phyloP scores from a whole-genome alignment of 2,888 invertebrate genomes.

The Alviniconcha strummeri region DNA sequence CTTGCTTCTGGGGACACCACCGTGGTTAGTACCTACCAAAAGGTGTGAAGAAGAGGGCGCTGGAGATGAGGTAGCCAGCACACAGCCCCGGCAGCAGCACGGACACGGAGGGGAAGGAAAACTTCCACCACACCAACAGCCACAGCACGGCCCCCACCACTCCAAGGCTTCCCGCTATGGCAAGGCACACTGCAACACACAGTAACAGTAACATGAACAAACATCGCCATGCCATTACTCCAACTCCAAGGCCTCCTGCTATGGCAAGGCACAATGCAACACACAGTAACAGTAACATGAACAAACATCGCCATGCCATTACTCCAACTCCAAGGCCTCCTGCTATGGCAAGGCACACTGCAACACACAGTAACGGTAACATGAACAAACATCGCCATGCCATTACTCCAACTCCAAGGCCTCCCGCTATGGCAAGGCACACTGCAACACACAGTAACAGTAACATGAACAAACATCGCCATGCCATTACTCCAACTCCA shows the following conservation, averaged over 20 bases:
- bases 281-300: not conserved
- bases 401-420: slow-evolving; percentile 75
- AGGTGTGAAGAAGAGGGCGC: slow-evolving; percentile 78
- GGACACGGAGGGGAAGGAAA: slow-evolving; percentile 79
- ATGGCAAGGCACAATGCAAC: slow-evolving; percentile 18
- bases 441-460: not conserved
- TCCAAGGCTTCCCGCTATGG: slow-evolving; percentile 74
- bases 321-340: slow-evolving; percentile 75
- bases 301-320: not conserved
- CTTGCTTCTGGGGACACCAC: too few species aligned
- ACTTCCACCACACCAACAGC: slow-evolving; percentile 80
- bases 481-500: not conserved
- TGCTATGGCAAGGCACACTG: slow-evolving; percentile 23
- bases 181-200: slow-evolving; percentile 19
- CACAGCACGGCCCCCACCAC: slow-evolving; percentile 79
- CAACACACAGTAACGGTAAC: not conserved
- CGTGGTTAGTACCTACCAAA: slow-evolving; percentile 77
- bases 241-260: slow-evolving; percentile 75
- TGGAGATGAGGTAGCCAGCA: slow-evolving; percentile 80
- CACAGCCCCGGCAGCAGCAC: slow-evolving; percentile 79
- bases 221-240: too few species aligned
- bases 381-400: not conserved
- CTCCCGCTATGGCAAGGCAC: slow-evolving; percentile 20
- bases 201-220: too few species aligned
- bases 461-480: not conserved